Conservation (phyloP, 1,140 invertebrate species). For the Tribolium madens region DNA sequence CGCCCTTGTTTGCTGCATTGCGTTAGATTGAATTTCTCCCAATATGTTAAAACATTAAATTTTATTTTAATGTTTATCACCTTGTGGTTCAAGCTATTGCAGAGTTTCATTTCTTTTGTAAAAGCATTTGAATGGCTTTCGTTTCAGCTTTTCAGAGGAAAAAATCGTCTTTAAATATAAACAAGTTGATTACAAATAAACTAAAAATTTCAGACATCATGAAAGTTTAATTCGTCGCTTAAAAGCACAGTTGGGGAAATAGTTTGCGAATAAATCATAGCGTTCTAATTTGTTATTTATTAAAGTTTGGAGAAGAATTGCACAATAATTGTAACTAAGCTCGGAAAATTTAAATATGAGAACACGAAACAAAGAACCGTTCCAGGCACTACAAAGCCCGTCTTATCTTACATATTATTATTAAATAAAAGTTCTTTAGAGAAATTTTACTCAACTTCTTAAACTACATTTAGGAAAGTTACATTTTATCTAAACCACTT, state of each 20-base stretch:
- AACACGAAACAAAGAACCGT: neutral
- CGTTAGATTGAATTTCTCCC: neutral
- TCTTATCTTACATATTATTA: neutral
- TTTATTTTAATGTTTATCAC: constrained; percentile 32
- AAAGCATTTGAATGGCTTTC: constrained; percentile 33
- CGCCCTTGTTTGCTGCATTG: no score
- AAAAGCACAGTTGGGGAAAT: no score
- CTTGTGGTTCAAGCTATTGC: constrained; percentile 26
- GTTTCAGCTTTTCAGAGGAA: neutral
- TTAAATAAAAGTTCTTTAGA: neutral
- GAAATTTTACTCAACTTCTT: neutral
- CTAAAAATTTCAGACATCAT: no score
- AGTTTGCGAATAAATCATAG: neutral
- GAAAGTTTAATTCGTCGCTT: no score
- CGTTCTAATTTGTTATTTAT: neutral
- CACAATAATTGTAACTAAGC: neutral
- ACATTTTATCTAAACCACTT: neutral
- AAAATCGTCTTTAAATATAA: neutral
- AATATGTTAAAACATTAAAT: constrained; percentile 31
- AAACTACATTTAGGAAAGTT: neutral
- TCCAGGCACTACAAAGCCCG: neutral
- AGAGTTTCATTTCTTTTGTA: constrained; percentile 32
- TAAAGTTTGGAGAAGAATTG: neutral
- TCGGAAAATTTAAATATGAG: neutral
- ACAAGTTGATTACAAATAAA: neutral